Evolutionary conservation across 1,140 invertebrate genomes (phyloP), one percentile per base, ranked within the genome.

Genomic region (Aphelenchoides avenae): DNA sequence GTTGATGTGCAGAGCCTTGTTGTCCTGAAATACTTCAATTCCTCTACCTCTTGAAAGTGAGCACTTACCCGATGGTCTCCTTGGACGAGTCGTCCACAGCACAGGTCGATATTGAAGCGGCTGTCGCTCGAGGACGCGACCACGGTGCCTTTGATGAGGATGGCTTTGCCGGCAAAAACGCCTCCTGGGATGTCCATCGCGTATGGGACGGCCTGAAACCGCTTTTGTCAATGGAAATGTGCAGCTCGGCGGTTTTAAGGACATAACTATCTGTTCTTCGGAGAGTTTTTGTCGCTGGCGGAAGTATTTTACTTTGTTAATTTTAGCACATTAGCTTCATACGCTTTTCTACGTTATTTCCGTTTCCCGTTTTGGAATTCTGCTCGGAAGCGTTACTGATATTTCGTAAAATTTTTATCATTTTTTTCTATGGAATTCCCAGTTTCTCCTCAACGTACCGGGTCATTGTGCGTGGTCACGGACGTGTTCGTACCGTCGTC

Each of bases 71-170:
- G 39, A 52, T 67, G 61, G n/a, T 67, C 67, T 26, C 65, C 65
- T 24, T 65, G 52, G 11, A 65, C 51, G 2, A 66, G 22, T 15
- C 24, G 60, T 0, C 65, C 67, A 57, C 65, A 67, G 30, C 65
- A 67, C 15, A 67, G 26, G 31, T 67, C 65, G 33, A 67, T 65
- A 22, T 40, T 13, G 31, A 67, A 67, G n/a, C 65, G 65, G n/a
- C 47, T 27, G 1, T 50, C 33, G 4, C 7, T 31, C 4, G 22
- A 18, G 1, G 36, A 26, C 2, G 43, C 34, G 7, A 15, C 22
- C 4, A 67, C 52, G 18, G 29, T 27, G 9, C 66, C 66, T n/a
- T 65, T 60, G 6, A 67, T 37, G 4, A 71, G 34, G 15, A 67
- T 70, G 9, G 68, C 61, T 46, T 52, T 64, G 0, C 62, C 66